A percentile compares a stretch with the other conserved stretches of the same genome.
These are phyloP conservation scores for Leptinotarsa undecemlineata DNA, from an alignment of 1,140 invertebrate species.

Conservation along the genomic window DNA sequence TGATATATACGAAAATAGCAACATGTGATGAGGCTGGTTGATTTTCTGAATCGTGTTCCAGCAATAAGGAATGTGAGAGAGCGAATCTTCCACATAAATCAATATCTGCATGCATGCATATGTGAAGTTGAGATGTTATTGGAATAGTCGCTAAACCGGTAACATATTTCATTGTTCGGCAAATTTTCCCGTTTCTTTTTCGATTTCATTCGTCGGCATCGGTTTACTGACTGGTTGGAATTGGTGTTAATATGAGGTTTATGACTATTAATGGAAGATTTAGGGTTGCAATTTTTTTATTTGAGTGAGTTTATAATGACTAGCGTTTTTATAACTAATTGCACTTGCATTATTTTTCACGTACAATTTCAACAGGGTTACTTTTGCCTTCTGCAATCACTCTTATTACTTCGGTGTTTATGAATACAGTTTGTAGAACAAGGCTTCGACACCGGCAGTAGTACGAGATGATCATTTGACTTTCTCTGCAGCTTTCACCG, in stretches of 20 bases:
- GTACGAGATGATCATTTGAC: no score
- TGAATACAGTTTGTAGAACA: no score
- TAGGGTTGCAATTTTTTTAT: neutral
- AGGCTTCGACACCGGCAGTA: no score
- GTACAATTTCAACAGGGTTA: no score
- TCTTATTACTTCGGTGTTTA: no score
- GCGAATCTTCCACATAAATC: neutral
- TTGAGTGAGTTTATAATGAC: no score
- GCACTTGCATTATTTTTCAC: no score
- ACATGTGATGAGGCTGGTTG: neutral
- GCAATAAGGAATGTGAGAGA: neutral
- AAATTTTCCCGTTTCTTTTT: neutral
- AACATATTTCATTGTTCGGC: conserved; percentile 5
- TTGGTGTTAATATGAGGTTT: neutral
- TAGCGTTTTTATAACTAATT: no score
- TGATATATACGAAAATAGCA: neutral
- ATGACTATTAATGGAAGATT: neutral
- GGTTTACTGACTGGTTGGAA: neutral
- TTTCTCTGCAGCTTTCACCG: no score
- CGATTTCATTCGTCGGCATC: neutral
- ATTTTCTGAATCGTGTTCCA: neutral
- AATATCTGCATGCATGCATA: conserved; percentile 5
- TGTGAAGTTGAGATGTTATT: conserved; percentile 8
- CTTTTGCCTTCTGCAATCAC: no score
- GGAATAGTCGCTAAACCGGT: conserved; percentile 7